These are phyloP conservation scores for Drosophila carrolli DNA, from an alignment of 1,140 invertebrate genomes.

Conservation along the genomic window DNA sequence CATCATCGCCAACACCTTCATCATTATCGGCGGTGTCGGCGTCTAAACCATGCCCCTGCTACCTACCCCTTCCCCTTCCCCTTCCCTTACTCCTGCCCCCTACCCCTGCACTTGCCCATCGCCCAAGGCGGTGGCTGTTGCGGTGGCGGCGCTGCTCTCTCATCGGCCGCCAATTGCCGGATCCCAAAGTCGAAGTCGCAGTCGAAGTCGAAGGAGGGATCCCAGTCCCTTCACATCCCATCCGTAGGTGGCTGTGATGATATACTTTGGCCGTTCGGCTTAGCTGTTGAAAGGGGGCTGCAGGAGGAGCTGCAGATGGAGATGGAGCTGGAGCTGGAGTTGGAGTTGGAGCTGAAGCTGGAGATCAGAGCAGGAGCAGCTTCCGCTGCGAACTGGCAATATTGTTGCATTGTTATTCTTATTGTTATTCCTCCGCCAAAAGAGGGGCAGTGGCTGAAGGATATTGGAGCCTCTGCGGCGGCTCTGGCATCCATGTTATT, in stretches of 20 bases:
- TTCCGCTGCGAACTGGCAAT: slow-evolving; percentile 53
- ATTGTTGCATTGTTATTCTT: slow-evolving; percentile 77
- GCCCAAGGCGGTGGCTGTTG: slow-evolving; percentile 25
- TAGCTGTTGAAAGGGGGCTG: slow-evolving; percentile 61
- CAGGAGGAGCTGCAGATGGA: slow-evolving; percentile 1
- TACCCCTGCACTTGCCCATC: background rate
- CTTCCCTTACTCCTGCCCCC: background rate
- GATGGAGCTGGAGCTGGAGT: too few species aligned
- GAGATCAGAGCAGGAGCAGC: slow-evolving; percentile 1
- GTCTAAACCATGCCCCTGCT: slow-evolving; percentile 23
- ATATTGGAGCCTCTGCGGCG: slow-evolving; percentile 46
- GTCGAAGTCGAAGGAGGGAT: too few species aligned
- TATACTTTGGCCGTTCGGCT: slow-evolving; percentile 71
- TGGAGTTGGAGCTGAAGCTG: too few species aligned
- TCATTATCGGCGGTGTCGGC: slow-evolving; percentile 72
- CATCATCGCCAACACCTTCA: slow-evolving; percentile 81
- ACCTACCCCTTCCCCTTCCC: background rate
- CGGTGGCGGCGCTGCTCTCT: slow-evolving; percentile 29
- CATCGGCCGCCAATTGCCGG: slow-evolving; percentile 17
- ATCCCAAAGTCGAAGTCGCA: slow-evolving; percentile 1
- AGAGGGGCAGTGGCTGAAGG: slow-evolving; percentile 23
- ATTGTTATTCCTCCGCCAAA: slow-evolving; percentile 20
- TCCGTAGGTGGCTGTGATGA: slow-evolving; percentile 83
- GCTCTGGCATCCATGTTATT: slow-evolving; percentile 75
- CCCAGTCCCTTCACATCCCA: slow-evolving; percentile 16